Base-by-base conservation (phyloP, 2,888 invertebrate genomes). In the Chrysolina americana region DNA sequence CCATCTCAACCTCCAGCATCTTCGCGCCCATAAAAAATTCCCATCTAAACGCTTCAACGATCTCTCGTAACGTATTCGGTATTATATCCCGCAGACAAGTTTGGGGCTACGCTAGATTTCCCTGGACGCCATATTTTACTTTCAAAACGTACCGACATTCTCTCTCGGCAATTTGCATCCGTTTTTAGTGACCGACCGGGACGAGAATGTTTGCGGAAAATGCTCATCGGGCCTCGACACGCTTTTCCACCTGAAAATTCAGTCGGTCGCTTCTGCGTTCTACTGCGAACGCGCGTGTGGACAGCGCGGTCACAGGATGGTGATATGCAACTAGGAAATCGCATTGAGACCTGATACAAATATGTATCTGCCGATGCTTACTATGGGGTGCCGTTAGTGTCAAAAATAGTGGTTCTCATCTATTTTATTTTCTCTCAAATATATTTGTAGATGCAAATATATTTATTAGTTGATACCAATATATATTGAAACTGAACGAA, bases 41-140 rank as follows among this genome's bases (percentile, higher is more conserved):
- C 68, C 65, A 70, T 70, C 70, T 68, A 71, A 74, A 74, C 68
- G 71, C 70, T 47, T 68, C 64, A 68, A 71, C 74, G 71, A 74
- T 71, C 71, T 74, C 68, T 65, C 71, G 65, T 71, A 75, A 74
- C 73, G 71, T 65, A 74, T 74, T 74, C 72, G 65, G 72, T 76
- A 76, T 76, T 70, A 82, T 80, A 82, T 80, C 81, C 80, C 78
- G 79, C 76, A 80, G 80, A 81, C 71, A 74, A 76, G 68, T 76
- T 73, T 41, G 56, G 64, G 71, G 70, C 70, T 59, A 56, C 68
- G 66, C 63, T 83, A 85, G 84, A 85, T 85, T 84, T 85, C 85
- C 84, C 85, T 76, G 81, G 84, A 84, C 81, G 81, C 79, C 78
- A 79, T 83, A 84, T 85, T 84, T 85, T 84, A 83, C 84, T 84